A percentile compares a stretch with the other conserved stretches of the same genome.
Conservation (phyloP, 2,113 vertebrate species). For the Corynorhinus townsendii region DNA sequence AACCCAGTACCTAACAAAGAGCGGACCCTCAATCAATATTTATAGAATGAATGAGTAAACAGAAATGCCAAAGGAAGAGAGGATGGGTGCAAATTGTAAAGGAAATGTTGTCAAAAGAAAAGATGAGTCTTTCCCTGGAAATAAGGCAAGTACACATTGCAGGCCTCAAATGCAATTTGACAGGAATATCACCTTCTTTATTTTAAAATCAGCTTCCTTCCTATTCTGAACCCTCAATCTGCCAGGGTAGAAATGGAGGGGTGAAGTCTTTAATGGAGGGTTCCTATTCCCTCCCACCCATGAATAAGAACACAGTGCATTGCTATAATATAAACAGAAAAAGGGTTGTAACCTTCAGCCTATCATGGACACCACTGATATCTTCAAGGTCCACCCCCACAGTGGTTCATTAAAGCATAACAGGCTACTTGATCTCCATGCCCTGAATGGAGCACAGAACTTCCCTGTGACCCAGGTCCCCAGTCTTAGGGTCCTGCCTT, state of each 20-base stretch:
- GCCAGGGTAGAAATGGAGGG: not conserved
- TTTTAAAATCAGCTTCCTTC: not conserved
- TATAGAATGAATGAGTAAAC: not conserved
- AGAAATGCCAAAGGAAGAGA: not conserved
- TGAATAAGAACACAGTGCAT: not conserved
- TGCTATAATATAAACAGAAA: not conserved
- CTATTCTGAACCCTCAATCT: not conserved
- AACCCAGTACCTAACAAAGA: not conserved
- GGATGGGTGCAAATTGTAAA: not conserved
- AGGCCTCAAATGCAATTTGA: not conserved
- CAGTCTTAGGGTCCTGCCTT: not conserved
- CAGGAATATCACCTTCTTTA: not conserved
- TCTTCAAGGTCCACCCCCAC: not conserved
- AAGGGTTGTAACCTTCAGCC: not conserved
- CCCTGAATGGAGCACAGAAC: not conserved
- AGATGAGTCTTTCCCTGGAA: not conserved
- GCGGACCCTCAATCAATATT: not conserved
- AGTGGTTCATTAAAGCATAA: not conserved
- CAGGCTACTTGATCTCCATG: accelerated
- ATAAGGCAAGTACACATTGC: not conserved
- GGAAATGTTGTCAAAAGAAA: not conserved
- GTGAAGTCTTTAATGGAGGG: not conserved
- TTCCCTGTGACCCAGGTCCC: not conserved
- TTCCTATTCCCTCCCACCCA: not conserved
- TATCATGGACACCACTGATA: not conserved